These are phyloP conservation scores for Macroramphosus scolopax DNA, from an alignment of 2,797 vertebrate genomes.

Conservation along the genomic window DNA sequence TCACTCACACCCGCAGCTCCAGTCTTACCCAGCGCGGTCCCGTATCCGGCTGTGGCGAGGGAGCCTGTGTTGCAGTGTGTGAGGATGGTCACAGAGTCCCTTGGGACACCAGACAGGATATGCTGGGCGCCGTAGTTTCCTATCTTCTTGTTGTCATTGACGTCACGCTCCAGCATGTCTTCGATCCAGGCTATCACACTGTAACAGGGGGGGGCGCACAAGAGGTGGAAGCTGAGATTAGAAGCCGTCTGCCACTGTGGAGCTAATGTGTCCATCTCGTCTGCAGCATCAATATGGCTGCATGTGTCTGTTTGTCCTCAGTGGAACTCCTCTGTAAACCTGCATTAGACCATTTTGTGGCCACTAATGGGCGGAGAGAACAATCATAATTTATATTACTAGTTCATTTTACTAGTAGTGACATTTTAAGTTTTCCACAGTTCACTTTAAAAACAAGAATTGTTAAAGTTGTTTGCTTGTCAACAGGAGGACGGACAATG, in stretches of 20 bases:
- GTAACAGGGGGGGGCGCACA: slow-evolving; percentile 27
- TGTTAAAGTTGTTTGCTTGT: too few relatives aligned
- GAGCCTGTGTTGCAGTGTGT: slow-evolving; percentile 95
- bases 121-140: slow-evolving; percentile 88
- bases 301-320: background rate
- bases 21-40: slow-evolving; percentile 87
- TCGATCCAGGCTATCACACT: slow-evolving; percentile 87
- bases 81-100: slow-evolving; percentile 83
- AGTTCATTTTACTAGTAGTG: too few relatives aligned
- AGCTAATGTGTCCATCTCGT: slow-evolving; percentile 28
- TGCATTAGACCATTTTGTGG: too few relatives aligned
- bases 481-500: too few relatives aligned
- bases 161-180: slow-evolving; percentile 86
- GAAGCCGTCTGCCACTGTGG: slow-evolving; percentile 21
- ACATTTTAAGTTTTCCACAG: too few relatives aligned
- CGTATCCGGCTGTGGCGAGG: slow-evolving; percentile 89
- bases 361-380: too few relatives aligned
- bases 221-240: too few relatives aligned
- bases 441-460: too few relatives aligned
- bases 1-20: slow-evolving; percentile 5
- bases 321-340: background rate
- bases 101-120: slow-evolving; percentile 80
- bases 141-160: slow-evolving; percentile 87
- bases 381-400: too few relatives aligned
- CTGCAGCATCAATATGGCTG: slow-evolving; percentile 13